Percentiles rank a stretch among this genome's conserved stretches.
Conservation (phyloP, 2,797 vertebrate species). For the Dipus sagitta region DNA sequence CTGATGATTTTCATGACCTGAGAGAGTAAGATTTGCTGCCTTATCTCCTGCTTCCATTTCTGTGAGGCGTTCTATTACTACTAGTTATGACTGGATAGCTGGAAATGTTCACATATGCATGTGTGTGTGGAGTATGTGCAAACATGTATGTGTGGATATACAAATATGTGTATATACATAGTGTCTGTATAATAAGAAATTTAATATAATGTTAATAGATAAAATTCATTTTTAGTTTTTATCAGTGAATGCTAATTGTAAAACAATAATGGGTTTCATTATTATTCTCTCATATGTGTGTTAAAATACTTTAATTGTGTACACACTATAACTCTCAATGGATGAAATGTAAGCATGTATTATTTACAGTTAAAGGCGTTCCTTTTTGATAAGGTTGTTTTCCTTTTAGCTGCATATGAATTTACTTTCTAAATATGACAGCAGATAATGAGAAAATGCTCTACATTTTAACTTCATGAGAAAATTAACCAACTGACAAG, state of each 20-base stretch:
- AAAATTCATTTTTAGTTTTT: not conserved
- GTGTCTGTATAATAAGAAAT: not conserved
- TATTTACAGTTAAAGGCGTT: not conserved
- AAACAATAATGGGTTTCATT: not conserved
- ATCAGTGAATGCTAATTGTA: not conserved
- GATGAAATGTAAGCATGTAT: not conserved
- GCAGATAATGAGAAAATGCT: not conserved
- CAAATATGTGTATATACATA: not conserved
- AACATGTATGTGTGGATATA: not conserved
- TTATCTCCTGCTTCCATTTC: constrained; percentile 41
- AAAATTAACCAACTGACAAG: not conserved
- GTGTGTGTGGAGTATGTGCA: not conserved
- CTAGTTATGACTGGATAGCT: not conserved
- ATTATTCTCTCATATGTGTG: not conserved
- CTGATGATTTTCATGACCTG: not conserved
- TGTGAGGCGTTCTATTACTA: not conserved
- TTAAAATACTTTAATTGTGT: not conserved
- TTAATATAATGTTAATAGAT: not conserved
- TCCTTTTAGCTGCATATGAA: not conserved
- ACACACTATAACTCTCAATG: not conserved
- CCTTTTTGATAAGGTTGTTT: not conserved
- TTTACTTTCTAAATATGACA: not conserved
- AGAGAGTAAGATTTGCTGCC: not conserved
- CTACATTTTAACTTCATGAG: not conserved
- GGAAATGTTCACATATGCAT: not conserved